Evolutionary conservation across 1,140 invertebrate species (phyloP).

Genomic region (Platorchestia sp.): DNA sequence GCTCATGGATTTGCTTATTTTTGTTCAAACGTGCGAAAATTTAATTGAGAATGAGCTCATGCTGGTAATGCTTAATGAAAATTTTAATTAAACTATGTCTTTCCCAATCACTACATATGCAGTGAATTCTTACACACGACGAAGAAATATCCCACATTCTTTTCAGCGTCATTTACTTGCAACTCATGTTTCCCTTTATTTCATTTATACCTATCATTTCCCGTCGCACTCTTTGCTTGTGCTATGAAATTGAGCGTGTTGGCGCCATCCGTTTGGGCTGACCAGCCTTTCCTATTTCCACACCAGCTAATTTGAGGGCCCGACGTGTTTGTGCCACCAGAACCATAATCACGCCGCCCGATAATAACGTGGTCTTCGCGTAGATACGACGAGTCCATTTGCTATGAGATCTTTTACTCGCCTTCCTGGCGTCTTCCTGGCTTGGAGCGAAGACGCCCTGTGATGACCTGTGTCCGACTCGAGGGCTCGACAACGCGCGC

Average conservation of each 20-base stretch:
- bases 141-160: neutral
- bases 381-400: neutral
- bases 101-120: neutral
- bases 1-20: no score
- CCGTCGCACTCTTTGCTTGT: neutral
- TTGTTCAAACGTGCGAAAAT: no score
- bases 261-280: neutral
- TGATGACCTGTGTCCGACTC: no score
- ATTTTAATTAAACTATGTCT: no score
- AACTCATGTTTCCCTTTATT: neutral
- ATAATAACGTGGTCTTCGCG: neutral
- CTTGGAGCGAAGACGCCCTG: no score
- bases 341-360: neutral
- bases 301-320: neutral
- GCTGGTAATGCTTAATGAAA: no score
- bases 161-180: neutral
- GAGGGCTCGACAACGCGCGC: no score
- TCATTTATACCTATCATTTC: neutral
- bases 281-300: neutral
- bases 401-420: neutral
- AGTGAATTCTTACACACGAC: neutral
- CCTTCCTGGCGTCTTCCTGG: neutral
- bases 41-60: no score
- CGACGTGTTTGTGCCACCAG: neutral
- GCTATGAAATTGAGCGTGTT: neutral